A percentile compares a stretch with the other conserved stretches of the same genome.
phyloP scores from a whole-genome alignment of 2,113 vertebrate species.

The Tetrax tetrax region DNA sequence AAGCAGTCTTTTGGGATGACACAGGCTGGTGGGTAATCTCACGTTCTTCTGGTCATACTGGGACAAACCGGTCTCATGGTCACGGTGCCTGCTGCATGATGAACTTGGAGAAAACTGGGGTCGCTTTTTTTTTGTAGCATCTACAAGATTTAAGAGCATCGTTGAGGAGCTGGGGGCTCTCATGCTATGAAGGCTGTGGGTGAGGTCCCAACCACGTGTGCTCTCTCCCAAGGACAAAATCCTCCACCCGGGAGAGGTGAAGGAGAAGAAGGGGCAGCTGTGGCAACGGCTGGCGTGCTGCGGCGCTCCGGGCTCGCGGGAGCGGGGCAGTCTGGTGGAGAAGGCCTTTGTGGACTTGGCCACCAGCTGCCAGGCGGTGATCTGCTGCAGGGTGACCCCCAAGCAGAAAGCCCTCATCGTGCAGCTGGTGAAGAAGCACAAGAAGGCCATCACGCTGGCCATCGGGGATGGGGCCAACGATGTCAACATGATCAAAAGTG shows the following conservation, averaged over 20 bases:
- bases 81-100: accelerated
- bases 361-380: conserved; percentile 84
- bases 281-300: neutral
- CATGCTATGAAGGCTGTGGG: neutral
- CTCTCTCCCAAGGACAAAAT: conserved; percentile 65
- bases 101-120: neutral
- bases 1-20: neutral
- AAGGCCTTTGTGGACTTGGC: conserved; percentile 85
- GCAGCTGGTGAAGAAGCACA: conserved; percentile 85
- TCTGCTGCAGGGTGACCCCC: conserved; percentile 93
- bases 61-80: neutral
- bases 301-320: accelerated
- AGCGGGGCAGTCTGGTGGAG: conserved; percentile 60
- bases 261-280: neutral
- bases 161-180: neutral
- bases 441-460: conserved; percentile 81
- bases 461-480: conserved; percentile 95
- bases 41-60: neutral
- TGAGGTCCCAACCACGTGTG: neutral
- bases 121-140: neutral
- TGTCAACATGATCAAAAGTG: conserved; percentile 97
- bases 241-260: conserved; percentile 36
- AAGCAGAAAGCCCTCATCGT: conserved; percentile 90
- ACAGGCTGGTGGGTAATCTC: neutral
- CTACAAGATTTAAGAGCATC: neutral